Conservation (phyloP, 1,140 invertebrate genomes). For the Philaenus spumarius region DNA sequence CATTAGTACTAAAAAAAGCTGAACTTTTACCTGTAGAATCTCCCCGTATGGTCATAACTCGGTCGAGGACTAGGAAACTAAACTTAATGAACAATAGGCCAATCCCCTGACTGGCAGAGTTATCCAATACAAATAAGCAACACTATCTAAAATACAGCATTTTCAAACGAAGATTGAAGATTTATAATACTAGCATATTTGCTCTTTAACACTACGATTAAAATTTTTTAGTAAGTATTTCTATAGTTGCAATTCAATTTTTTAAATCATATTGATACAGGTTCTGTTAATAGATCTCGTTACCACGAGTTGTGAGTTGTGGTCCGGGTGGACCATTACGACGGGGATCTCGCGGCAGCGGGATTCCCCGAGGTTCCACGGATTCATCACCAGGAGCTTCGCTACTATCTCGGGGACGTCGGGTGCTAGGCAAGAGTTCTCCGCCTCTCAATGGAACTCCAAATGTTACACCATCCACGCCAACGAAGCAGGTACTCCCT, state of each 20-base stretch:
- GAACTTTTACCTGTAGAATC: too few species aligned
- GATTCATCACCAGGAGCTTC: not conserved
- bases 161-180: not conserved
- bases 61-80: too few species aligned
- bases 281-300: not conserved
- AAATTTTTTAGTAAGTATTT: not conserved
- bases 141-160: not conserved
- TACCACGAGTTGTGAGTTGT: conserved; percentile 8
- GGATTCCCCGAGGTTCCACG: not conserved
- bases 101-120: too few species aligned
- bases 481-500: not conserved
- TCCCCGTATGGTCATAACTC: too few species aligned
- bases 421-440: not conserved
- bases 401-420: not conserved
- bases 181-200: not conserved
- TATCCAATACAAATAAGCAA: not conserved
- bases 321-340: not conserved
- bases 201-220: not conserved
- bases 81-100: too few species aligned
- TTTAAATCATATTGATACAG: not conserved
- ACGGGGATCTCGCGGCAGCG: conserved; percentile 4
- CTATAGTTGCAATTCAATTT: not conserved
- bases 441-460: not conserved
- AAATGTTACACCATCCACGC: not conserved
- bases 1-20: too few species aligned